Base-by-base conservation (phyloP, 2,797 vertebrate species). In the Garrulus glandarius region DNA sequence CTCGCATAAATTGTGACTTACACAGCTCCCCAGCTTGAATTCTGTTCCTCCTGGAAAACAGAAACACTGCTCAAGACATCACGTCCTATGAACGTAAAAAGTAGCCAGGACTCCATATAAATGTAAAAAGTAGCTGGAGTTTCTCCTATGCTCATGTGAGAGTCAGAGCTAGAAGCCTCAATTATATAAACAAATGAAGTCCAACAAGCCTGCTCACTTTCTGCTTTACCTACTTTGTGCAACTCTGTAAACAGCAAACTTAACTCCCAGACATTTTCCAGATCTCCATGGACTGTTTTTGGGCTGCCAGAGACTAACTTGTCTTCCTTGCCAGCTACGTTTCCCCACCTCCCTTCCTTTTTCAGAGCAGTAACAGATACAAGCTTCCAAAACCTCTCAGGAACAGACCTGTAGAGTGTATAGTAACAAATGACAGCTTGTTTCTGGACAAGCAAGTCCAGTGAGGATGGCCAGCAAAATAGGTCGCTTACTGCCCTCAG, bases 191-290 rank as follows among this genome's bases (percentile, higher is more conserved):
- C 72, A 90, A 85, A 69, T 47, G 52, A 72, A 79, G 39, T 78
- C 55, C 77, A 91, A 61, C 23, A 65, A 72, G 37, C 47, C 65
- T 37, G 44, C 75, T 93, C 41, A 50, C 60, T 82, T 94, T 94
- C 77, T 86, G 36, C 43, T 44, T 75, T 89, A 56, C 79, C 68
- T 86, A 71, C 55, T 91, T 74, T 39, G 14, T 92, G 59, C 59
- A 87, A 43, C 37, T 39, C 30, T 52, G 55, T 87, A 63, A 93
- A 93, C 44, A 84, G 83, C 63, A 84, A 81, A 87, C 63, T 93
- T 92, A 60, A 16, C 59, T 91, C 41, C 37, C 7, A 82, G 95
- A 93, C 60, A 46, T 95, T 95, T 93, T 94, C 86, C 92, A 96
- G 86, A 95, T 90, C 72, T 92, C 53, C 50, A 7, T 0, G 0